Conservation (phyloP, 2,113 vertebrate species). For the Dermatemys mawii region DNA sequence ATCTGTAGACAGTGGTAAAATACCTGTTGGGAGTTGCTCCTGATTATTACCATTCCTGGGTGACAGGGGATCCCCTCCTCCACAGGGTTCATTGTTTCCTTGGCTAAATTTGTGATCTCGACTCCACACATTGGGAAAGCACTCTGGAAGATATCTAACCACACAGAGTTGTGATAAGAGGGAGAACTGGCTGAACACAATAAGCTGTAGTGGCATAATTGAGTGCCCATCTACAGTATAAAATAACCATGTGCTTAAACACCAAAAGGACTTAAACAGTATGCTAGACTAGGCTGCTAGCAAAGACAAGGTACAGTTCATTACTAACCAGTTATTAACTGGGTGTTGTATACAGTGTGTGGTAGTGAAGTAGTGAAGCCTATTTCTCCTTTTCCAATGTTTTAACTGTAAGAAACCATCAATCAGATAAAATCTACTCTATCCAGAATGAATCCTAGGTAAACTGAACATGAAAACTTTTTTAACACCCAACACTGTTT, state of each 20-base stretch:
- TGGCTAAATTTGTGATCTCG: not conserved
- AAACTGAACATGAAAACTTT: not conserved
- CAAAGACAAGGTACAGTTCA: not conserved
- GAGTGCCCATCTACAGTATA: not conserved
- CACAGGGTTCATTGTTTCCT: not conserved
- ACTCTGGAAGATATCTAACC: not conserved
- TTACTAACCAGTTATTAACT: not conserved
- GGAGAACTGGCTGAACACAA: not conserved
- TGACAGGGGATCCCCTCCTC: not conserved
- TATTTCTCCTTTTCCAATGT: not conserved
- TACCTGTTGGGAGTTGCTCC: accelerated
- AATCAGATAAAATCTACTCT: not conserved
- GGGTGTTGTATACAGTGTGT: not conserved
- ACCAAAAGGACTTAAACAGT: not conserved
- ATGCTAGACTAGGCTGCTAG: not conserved
- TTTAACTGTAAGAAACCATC: not conserved
- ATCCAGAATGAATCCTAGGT: not conserved
- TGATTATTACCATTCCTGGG: not conserved
- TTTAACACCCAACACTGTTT: not conserved
- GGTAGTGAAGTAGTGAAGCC: not conserved
- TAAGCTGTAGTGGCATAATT: not conserved
- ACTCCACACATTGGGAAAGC: not conserved
- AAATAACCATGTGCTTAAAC: not conserved
- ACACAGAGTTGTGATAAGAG: not conserved
- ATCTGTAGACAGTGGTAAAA: not conserved